Conservation (phyloP, 2,888 invertebrate genomes). For the Ophioninae sp. region DNA sequence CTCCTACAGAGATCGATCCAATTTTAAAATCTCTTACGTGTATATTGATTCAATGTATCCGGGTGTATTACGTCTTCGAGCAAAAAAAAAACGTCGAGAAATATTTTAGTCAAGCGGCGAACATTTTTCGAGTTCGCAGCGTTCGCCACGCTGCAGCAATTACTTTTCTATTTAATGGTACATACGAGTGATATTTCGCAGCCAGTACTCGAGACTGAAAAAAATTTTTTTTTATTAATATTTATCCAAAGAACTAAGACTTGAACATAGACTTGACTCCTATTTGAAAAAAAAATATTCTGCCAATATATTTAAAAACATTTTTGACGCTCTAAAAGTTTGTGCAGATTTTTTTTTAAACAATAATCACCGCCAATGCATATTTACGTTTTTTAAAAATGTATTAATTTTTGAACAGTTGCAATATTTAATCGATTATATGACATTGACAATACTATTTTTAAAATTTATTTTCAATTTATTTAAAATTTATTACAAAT, state of each 20-base stretch:
- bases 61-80: neutral
- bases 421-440: no score
- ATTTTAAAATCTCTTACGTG: neutral
- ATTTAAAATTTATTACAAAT: no score
- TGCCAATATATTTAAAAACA: no score
- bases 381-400: no score
- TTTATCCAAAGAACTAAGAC: constrained; percentile 54
- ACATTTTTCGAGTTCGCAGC: neutral
- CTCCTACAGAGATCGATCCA: neutral
- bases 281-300: constrained; percentile 10
- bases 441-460: no score
- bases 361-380: no score
- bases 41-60: constrained; percentile 13
- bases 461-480: no score
- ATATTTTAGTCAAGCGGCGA: neutral
- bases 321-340: no score
- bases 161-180: neutral
- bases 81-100: neutral
- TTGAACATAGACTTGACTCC: neutral
- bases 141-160: neutral
- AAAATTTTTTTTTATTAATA: constrained; percentile 23
- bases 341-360: no score
- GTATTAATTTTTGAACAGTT: no score
- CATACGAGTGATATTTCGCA: constrained; percentile 50
- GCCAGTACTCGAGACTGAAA: constrained; percentile 28